A percentile compares a stretch with the other conserved stretches of the same genome.
phyloP scores from a whole-genome alignment of 1,140 invertebrate genomes.

The Plutomurus gul region DNA sequence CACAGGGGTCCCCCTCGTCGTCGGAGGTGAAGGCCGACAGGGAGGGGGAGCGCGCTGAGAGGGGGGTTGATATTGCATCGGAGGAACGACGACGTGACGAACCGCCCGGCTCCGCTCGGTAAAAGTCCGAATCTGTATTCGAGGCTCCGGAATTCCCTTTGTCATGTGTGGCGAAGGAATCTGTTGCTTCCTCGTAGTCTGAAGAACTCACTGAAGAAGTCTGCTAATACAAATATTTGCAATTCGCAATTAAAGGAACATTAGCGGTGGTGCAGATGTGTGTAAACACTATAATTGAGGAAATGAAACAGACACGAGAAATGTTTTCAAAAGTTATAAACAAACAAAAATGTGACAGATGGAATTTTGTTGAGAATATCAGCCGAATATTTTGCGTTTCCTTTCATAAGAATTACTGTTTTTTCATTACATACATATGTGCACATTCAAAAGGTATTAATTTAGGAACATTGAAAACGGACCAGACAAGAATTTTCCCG shows the following conservation, averaged over 20 bases:
- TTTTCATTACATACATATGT: too few species aligned
- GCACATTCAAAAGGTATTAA: too few species aligned
- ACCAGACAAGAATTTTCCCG: too few species aligned
- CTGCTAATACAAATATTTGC: neutral
- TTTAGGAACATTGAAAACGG: too few species aligned
- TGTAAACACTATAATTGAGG: too few species aligned
- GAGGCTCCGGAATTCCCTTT: conserved; percentile 44
- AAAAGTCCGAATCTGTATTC: conserved; percentile 50
- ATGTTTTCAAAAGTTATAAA: too few species aligned
- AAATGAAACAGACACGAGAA: too few species aligned
- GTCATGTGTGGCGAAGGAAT: conserved; percentile 46
- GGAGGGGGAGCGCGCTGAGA: conserved; percentile 36
- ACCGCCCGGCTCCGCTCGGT: conserved; percentile 5
- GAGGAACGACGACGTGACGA: conserved; percentile 42
- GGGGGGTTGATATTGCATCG: conserved; percentile 36
- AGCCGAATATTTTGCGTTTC: too few species aligned
- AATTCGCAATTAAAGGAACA: neutral
- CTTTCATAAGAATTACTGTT: too few species aligned
- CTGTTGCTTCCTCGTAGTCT: conserved; percentile 44
- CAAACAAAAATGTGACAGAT: too few species aligned
- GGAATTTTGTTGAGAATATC: too few species aligned
- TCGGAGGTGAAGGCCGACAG: conserved; percentile 47
- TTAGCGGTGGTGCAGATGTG: too few species aligned
- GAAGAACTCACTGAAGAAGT: conserved; percentile 7
- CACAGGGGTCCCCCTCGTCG: conserved; percentile 40